Percentiles rank a stretch among this genome's conserved stretches.
These are phyloP conservation scores for Allygus modestus DNA, from an alignment of 2,888 invertebrate genomes.

Conservation along the genomic window DNA sequence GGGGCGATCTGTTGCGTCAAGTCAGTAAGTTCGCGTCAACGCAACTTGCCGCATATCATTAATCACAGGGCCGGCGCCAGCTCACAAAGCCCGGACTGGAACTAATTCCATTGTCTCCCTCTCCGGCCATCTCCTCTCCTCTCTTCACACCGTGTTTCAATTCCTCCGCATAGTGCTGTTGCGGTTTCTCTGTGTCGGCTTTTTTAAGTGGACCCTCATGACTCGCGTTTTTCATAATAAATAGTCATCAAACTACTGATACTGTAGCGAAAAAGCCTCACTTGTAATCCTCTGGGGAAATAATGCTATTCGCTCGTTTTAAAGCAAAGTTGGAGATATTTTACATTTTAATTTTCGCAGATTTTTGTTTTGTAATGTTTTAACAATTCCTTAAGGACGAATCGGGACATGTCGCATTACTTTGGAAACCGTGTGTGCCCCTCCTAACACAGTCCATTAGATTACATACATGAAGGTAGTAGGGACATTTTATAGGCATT, in stretches of 20 bases:
- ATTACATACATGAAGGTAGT: too few relatives aligned
- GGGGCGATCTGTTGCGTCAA: neutral
- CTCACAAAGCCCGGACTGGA: neutral
- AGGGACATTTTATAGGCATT: too few relatives aligned
- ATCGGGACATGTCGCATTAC: too few relatives aligned
- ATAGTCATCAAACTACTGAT: constrained; percentile 21
- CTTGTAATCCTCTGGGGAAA: neutral
- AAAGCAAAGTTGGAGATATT: too few relatives aligned
- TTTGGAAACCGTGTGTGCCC: too few relatives aligned
- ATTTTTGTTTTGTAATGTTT: too few relatives aligned
- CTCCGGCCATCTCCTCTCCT: constrained; percentile 19
- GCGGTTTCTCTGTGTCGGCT: constrained; percentile 41
- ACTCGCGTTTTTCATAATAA: constrained; percentile 18
- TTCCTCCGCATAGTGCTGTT: constrained; percentile 26
- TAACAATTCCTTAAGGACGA: too few relatives aligned
- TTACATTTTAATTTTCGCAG: too few relatives aligned
- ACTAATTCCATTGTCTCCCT: constrained; percentile 42
- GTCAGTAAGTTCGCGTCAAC: constrained; percentile 30
- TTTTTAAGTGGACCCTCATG: constrained; percentile 34
- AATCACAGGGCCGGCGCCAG: constrained; percentile 3
- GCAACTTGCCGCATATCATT: constrained; percentile 30
- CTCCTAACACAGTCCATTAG: too few relatives aligned
- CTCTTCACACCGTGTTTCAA: constrained; percentile 47
- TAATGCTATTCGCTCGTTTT: too few relatives aligned
- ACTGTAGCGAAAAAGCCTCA: neutral